Evolutionary conservation across 2,888 invertebrate genomes (phyloP).

Genomic region (Calameuta idolon): DNA sequence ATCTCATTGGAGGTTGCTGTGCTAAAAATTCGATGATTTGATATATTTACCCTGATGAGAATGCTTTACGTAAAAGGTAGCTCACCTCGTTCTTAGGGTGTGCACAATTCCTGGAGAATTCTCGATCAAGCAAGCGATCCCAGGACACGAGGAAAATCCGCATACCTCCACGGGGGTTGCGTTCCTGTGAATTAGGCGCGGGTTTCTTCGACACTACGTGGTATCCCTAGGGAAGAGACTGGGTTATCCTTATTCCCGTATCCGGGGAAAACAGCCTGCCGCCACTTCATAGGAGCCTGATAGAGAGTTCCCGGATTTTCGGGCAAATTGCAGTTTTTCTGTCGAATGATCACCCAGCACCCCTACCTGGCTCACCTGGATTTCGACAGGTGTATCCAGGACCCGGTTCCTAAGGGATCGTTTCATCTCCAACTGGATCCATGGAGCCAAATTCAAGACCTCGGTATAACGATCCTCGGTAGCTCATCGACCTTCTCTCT

Average conservation of each 20-base stretch:
- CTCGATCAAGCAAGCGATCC: background rate
- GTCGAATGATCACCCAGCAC: slow-evolving; percentile 11
- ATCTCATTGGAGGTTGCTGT: background rate
- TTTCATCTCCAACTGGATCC: background rate
- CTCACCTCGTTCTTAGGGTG: background rate
- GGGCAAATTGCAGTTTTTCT: slow-evolving; percentile 60
- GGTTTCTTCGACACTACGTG: slow-evolving; percentile 39
- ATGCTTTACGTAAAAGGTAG: background rate
- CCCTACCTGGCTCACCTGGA: slow-evolving; percentile 23
- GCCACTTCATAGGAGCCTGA: slow-evolving; percentile 48
- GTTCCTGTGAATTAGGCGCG: slow-evolving; percentile 59
- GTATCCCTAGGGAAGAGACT: slow-evolving; percentile 7
- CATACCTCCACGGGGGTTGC: slow-evolving; percentile 45
- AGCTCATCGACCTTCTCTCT: background rate
- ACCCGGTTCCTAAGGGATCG: background rate
- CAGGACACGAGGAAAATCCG: background rate
- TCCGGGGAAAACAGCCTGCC: slow-evolving; percentile 23
- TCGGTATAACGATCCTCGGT: no score
- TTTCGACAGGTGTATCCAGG: slow-evolving; percentile 30
- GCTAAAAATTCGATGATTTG: background rate
- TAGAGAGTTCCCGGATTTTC: slow-evolving; percentile 59
- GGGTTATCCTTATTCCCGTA: background rate
- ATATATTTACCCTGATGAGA: background rate
- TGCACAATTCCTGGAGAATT: background rate
- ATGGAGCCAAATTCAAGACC: no score